Evolutionary conservation across 2,888 invertebrate genomes (phyloP), one percentile per base, ranked within the genome.

Genomic region (Drosophila affinis): DNA sequence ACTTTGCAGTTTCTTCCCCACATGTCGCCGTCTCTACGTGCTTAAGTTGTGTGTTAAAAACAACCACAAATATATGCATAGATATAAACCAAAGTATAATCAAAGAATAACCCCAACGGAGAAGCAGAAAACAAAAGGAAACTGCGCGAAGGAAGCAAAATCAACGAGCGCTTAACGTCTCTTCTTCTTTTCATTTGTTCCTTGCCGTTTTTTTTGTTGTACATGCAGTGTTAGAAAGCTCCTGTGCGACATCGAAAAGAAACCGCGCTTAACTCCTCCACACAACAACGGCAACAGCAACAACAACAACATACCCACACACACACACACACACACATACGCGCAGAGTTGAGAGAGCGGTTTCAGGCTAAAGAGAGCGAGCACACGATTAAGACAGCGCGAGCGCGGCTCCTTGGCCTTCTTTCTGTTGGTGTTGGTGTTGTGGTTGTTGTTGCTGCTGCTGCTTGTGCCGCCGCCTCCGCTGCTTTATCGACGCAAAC

Each of bases 401-500:
- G 62, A 72, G 47, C 72, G 73, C 79, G 69, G 75, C 84, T 87
- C 76, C 85, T 85, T 77, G 70, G 77, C 73, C 75, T 81, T 81
- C 71, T 73, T 81, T 74, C 67, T 57, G 72, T 56, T 70, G 62
- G 65, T 57, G 72, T 56, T 70, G 62, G 65, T 76, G 58, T 69
- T 69, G 53, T 63, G 76, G 48, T 73, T 75, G 71, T 62, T 76
- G 76, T 72, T 75, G 75, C 58, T 80, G 71, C 67, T 81, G 75
- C 69, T 72, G 58, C 72, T 59, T 74, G 58, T 80, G 73, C 68
- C 79, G 75, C 69, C 71, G 58, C 72, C 57, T 59, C 57, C 74
- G 63, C 77, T 79, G 75, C 54, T 81, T 68, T 72, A 87, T 79
- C 84, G 85, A 81, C 84, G 90, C 90, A 90, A 91, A 90, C 91